Evolutionary conservation across 2,113 vertebrate species (phyloP).

Genomic region (Polypterus bichir): DNA sequence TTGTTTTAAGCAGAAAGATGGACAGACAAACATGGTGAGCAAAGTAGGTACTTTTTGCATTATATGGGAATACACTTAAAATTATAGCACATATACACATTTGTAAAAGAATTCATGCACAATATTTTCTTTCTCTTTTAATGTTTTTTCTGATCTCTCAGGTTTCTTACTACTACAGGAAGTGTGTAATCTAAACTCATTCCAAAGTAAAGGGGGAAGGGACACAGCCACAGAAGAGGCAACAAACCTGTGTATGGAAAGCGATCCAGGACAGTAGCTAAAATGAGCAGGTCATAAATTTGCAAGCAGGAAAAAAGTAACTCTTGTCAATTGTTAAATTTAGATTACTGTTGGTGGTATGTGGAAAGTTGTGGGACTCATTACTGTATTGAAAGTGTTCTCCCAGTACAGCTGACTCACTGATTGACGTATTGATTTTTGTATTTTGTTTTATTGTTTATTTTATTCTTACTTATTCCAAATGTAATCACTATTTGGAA

Average conservation of each 20-base stretch:
- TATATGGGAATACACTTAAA: neutral
- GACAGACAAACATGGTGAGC: no score
- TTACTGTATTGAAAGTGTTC: neutral
- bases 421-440: neutral
- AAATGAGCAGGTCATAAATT: constrained; percentile 14
- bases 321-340: constrained; percentile 18
- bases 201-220: neutral
- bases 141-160: neutral
- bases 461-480: neutral
- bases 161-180: neutral
- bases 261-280: constrained; percentile 9
- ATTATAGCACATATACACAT: neutral
- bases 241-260: neutral
- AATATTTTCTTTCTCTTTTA: neutral
- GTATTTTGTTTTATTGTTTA: neutral
- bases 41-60: no score
- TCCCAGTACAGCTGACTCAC: neutral
- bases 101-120: neutral
- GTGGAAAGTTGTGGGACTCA: constrained; percentile 15
- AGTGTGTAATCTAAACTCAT: neutral
- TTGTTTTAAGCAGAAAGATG: no score
- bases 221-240: neutral
- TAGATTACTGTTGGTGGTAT: constrained; percentile 14
- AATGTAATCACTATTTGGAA: neutral
- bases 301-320: constrained; percentile 3